phyloP scores from a whole-genome alignment of 2,888 invertebrate genomes.

The Lasioglossum villosulum region DNA sequence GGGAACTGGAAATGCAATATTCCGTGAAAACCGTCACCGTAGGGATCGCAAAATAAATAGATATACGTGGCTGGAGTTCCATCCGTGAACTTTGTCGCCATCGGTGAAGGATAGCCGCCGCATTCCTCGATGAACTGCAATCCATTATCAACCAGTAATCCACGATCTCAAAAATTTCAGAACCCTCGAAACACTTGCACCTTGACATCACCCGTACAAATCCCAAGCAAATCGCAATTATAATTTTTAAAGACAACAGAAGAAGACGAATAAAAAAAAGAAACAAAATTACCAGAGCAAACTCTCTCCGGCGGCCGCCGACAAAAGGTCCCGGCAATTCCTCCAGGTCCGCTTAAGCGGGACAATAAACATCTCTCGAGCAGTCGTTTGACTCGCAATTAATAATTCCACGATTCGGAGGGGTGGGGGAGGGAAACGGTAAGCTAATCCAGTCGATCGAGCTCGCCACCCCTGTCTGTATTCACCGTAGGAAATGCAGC shows the following conservation, averaged over 20 bases:
- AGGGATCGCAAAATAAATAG: conserved; percentile 73
- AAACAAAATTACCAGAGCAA: neutral
- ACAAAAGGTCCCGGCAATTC: neutral
- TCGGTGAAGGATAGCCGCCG: conserved; percentile 1
- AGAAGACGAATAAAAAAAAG: neutral
- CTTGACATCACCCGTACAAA: neutral
- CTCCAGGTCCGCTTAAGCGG: neutral
- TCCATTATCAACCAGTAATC: neutral
- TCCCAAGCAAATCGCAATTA: neutral
- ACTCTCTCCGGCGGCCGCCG: neutral
- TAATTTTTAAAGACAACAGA: neutral
- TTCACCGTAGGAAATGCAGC: conserved; percentile 56
- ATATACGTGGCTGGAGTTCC: conserved; percentile 69
- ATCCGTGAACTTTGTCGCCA: conserved; percentile 54
- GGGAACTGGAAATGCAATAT: conserved; percentile 76
- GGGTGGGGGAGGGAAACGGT: neutral
- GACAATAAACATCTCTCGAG: conserved; percentile 14
- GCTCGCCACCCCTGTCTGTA: conserved; percentile 14
- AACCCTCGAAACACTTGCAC: neutral
- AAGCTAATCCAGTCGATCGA: conserved; percentile 19
- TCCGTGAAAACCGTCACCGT: conserved; percentile 65
- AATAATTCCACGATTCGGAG: neutral
- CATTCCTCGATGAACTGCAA: neutral
- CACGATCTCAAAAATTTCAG: neutral
- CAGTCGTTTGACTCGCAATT: neutral